Percentiles rank a stretch among this genome's conserved stretches.
Evolutionary conservation across 2,113 vertebrate genomes (phyloP).

Genomic region (Ovibos moschatus): DNA sequence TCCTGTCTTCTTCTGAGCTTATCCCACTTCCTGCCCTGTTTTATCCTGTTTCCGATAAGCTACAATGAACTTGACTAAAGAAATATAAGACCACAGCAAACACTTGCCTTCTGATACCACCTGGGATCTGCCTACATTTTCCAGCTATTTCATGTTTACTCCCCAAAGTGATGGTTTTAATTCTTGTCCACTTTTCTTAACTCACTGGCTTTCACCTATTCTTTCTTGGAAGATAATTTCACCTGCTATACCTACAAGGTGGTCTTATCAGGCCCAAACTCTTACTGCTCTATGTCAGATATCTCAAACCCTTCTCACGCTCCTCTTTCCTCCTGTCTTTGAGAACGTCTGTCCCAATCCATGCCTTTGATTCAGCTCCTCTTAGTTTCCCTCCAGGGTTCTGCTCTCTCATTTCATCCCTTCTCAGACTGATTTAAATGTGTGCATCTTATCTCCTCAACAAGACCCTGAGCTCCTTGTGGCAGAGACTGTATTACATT

Average conservation of each 20-base stretch:
- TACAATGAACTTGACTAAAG: not conserved
- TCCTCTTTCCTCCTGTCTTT: not conserved
- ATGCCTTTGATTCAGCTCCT: not conserved
- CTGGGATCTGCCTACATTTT: conserved; percentile 4
- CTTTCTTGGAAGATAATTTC: conserved; percentile 8
- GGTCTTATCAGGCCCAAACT: not conserved
- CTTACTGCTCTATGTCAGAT: not conserved
- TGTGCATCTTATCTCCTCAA: not conserved
- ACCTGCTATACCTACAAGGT: not conserved
- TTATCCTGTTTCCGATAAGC: not conserved
- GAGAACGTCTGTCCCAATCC: not conserved
- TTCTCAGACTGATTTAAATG: not conserved
- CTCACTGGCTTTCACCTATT: not conserved
- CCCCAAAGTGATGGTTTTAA: not conserved
- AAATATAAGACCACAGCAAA: not conserved
- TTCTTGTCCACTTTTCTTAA: conserved; percentile 4
- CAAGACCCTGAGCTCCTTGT: not conserved
- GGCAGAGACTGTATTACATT: not conserved
- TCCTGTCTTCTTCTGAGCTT: not conserved
- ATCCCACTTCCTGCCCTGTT: not conserved
- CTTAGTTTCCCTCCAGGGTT: not conserved
- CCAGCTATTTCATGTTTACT: conserved; percentile 16
- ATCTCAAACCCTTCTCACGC: not conserved
- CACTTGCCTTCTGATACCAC: not conserved
- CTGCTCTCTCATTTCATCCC: not conserved